Base-by-base conservation (phyloP, 2,113 vertebrate species). In the Grallaria varia region DNA sequence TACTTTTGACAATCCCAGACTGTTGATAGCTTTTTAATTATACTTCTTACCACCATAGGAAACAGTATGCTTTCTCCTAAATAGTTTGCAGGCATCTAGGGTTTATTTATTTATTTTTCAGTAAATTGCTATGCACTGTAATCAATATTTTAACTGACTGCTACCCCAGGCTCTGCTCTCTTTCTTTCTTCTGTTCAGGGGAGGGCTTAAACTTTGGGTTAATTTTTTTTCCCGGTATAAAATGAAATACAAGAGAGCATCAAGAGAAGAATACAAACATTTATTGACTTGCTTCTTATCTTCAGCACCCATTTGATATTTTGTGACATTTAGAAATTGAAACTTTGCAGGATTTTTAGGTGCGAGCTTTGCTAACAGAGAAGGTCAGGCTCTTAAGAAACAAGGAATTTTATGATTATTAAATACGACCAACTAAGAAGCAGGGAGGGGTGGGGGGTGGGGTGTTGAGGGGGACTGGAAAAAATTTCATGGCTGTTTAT, bases 21-120 rank as follows among this genome's bases (percentile, higher is more conserved):
- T 97, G 96, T 31, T 95, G 97, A 97, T 97, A 97, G 97, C 92
- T 97, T 98, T 98, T 97, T 97, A 98, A 98, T 98, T 98, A 97
- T 97, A 95, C 87, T 96, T 97, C 85, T 96, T 89, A 90, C 81
- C 76, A 93, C 82, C 66, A 90, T 3, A 91, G 68, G 79, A 96
- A 93, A 95, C 87, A 93, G n/a, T 72, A 79, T 71, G 82, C 58
- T 90, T 96, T 92, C 87, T 96, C 73, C 90, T 93, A 94, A 97
- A 96, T 12, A 96, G 88, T 97, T 88, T 81, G 81, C 95, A 98
- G 90, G 44, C 53, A 74, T 95, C 78, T 78, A 0, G 40, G 10
- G 56, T 92, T 79, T 96, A 73, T 96, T 97, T 97, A 88, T 94
- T 97, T 97, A 87, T 97, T 93, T 96, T 92, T 83, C 87, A 79